Base-by-base conservation (phyloP, 2,888 invertebrate species). In the Panorpa germanica region DNA sequence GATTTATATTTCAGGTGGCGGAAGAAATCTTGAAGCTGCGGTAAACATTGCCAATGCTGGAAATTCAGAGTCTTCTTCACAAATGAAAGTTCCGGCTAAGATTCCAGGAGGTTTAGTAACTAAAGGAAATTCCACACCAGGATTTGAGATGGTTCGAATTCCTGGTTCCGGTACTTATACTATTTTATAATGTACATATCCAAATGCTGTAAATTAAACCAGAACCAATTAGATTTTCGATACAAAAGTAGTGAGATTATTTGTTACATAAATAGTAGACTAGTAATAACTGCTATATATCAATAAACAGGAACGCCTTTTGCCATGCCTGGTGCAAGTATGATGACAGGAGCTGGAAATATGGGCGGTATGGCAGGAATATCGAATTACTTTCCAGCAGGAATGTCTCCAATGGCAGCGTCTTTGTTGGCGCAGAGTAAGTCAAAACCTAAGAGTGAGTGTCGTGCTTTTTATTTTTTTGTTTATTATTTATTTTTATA, bases 381-480 rank as follows among this genome's bases (percentile, higher is more conserved):
- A 55, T 51, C 52, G 51, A 52, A 46, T 42, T 59, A 45, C 39
- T 46, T 51, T 40, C 41, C 41, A 32, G 39, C 24, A 33, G 50
- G 47, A 46, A 50, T 32, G 30, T n/a, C n/a, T 29, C 24, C 46
- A 41, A 52, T 53, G 63, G 73, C 78, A 47, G 75, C 78, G 52
- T 74, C 80, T 49, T 67, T 81, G 52, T 65, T 82, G 57, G 78
- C 80, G 56, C 80, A 80, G 65, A 78, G 80, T 81, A 72, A 76
- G 76, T 74, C 43, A 25, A 33, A 24, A 19, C 39, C 35, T 29
- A 36, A 36, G 33, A 30, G 34, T 36, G 34, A 36, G 33, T 33
- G 29, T 30, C 32, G 26, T 30, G 25, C 29, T 30, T 26, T 31
- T 16, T 10, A 31, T 32, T 30, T 30, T 36, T 27, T 34, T 22